phyloP scores from a whole-genome alignment of 2,888 invertebrate species.

The Sinohyriopsis cumingii region DNA sequence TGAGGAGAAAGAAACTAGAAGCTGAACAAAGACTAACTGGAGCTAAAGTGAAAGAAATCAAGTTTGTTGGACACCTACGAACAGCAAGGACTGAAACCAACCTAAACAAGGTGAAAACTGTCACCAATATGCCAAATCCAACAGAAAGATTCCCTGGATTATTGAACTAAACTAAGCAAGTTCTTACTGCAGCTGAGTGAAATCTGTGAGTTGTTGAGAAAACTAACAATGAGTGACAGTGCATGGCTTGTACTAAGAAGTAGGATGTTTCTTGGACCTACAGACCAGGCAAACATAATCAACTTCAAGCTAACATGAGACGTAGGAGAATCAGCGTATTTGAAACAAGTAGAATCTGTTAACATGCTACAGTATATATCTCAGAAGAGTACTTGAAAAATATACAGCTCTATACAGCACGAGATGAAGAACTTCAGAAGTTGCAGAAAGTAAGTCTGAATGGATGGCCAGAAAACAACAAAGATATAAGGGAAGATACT shows the following conservation, averaged over 20 bases:
- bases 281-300: slow-evolving; percentile 15
- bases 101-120: slow-evolving; percentile 29
- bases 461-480: slow-evolving; percentile 17
- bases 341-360: slow-evolving; percentile 6
- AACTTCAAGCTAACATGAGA: slow-evolving; percentile 10
- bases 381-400: not conserved
- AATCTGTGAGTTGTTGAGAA: slow-evolving; percentile 27
- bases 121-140: slow-evolving; percentile 38
- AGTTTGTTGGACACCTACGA: slow-evolving; percentile 28
- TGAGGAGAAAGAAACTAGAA: slow-evolving; percentile 19
- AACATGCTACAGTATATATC: slow-evolving; percentile 17
- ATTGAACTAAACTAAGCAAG: slow-evolving; percentile 35
- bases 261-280: slow-evolving; percentile 1
- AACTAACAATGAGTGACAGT: slow-evolving; percentile 12
- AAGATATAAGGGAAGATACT: not conserved
- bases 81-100: slow-evolving; percentile 28
- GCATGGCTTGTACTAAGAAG: slow-evolving; percentile 1
- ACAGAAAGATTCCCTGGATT: slow-evolving; percentile 34
- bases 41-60: slow-evolving; percentile 22
- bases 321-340: not conserved
- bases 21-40: slow-evolving; percentile 26
- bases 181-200: slow-evolving; percentile 41
- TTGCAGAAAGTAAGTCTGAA: slow-evolving; percentile 14
- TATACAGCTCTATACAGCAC: slow-evolving; percentile 11
- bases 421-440: slow-evolving; percentile 12